Base-by-base conservation (phyloP, 2,113 vertebrate species). In the Bujurquina vittata region DNA sequence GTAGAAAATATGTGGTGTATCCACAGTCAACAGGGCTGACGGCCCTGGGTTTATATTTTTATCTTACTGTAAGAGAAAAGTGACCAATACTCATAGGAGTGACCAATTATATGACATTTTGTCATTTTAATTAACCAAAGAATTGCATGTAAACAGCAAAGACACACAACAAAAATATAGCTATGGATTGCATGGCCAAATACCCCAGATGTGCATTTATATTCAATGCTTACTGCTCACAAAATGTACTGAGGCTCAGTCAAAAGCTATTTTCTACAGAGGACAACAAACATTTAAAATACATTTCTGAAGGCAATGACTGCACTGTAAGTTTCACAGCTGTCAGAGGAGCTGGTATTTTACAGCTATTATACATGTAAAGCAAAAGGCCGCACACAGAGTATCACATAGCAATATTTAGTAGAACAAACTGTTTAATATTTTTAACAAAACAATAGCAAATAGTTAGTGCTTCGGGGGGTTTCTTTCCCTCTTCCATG, bases 211-310 rank as follows among this genome's bases (percentile, higher is more conserved):
- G 52, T 17, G 4, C 49, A 62, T 60, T 69, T 86, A 80, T 49
- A 78, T 33, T 56, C 15, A 75, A n/a, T 23, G 20, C 61, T 85
- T n/a, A 61, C 83, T 69, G 77, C 67, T 22, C 56, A 75, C 40
- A 18, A 20, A 14, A 17, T 86, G 20, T n/a, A n/a, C 14, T 49
- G 46, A 49, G 46, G 15, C 15, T 49, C 46, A 31, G 52, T 0
- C 31, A 18, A 52, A 52, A 14, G 17, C 17, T 26, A 23, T 57
- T 57, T 23, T 57, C 22, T 23, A 57, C 11, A 81, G 15, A 61
- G 49, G 43, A 77, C 22, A 63, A 18, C 5, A 26, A 56, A 83
- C 33, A 61, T 74, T 80, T 12, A 87, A 73, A 78, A 62, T 46
- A 80, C 20, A 77, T 72, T 15, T 80, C 20, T 62, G 22, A n/a